Conservation (phyloP, 1,140 invertebrate genomes). For the Oryctes rhinoceros region DNA sequence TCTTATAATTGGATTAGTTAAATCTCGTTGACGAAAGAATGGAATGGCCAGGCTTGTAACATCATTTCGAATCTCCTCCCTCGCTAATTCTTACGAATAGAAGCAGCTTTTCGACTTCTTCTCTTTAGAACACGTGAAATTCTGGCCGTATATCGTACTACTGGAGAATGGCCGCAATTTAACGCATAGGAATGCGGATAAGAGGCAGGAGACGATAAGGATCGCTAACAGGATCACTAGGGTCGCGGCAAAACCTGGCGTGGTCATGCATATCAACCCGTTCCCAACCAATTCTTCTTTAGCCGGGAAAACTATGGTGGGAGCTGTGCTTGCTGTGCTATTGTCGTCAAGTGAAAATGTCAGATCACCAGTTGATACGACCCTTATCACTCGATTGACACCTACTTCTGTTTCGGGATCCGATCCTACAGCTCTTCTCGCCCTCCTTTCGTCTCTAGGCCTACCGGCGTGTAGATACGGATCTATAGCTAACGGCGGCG, state of each 20-base stretch:
- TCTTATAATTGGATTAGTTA: not conserved
- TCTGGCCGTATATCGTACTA: conserved; percentile 60
- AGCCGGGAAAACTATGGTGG: conserved; percentile 75
- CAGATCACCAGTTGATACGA: conserved; percentile 86
- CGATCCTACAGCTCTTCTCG: conserved; percentile 70
- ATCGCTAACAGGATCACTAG: conserved; percentile 82
- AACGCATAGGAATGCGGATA: conserved; percentile 85
- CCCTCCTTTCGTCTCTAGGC: conserved; percentile 78
- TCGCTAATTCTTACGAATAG: conserved; percentile 59
- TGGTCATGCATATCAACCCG: conserved; percentile 90
- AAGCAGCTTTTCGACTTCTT: conserved; percentile 64
- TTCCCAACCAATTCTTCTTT: conserved; percentile 62
- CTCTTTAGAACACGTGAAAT: conserved; percentile 49
- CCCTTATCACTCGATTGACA: conserved; percentile 82
- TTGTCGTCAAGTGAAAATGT: conserved; percentile 79
- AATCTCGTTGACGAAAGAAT: not conserved
- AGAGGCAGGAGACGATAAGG: conserved; percentile 80
- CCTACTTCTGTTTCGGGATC: conserved; percentile 80
- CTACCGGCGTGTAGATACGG: conserved; percentile 70
- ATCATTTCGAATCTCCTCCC: not conserved
- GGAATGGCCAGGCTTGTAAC: not conserved
- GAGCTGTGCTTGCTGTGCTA: conserved; percentile 63
- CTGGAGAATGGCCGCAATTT: conserved; percentile 73
- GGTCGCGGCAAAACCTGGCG: conserved; percentile 86
- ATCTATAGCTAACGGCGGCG: conserved; percentile 67